Evolutionary conservation across 2,797 vertebrate genomes (phyloP).

Genomic region (Poeciliopsis turneri): DNA sequence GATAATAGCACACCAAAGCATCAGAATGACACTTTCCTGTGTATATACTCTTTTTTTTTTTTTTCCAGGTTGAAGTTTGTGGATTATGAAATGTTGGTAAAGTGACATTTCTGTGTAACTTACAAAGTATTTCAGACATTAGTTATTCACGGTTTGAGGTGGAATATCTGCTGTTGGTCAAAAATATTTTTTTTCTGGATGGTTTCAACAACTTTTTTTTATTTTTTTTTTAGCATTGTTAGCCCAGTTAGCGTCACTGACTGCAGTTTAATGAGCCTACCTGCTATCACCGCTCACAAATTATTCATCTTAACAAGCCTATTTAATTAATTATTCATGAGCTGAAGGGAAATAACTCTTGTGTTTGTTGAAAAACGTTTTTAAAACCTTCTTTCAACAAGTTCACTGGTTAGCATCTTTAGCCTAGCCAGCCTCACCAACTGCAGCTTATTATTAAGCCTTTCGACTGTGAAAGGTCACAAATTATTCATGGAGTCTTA

Average conservation of each 20-base stretch:
- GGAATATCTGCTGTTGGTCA: not conserved
- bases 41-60: not conserved
- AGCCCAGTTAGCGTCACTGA: no score
- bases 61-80: not conserved
- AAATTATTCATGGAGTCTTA: not conserved
- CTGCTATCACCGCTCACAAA: no score
- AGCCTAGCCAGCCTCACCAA: not conserved
- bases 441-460: not conserved
- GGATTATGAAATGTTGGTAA: not conserved
- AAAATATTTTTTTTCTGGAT: not conserved
- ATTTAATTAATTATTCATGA: no score
- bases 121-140: no score
- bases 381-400: not conserved
- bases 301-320: no score
- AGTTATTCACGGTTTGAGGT: no score
- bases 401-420: not conserved
- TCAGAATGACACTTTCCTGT: not conserved
- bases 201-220: no score
- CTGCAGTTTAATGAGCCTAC: no score
- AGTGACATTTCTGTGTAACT: not conserved
- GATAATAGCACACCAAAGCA: not conserved
- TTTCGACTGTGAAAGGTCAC: not conserved
- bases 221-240: no score
- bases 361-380: not conserved
- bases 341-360: no score